Evolutionary conservation across 2,888 invertebrate species (phyloP).

Genomic region (Lepidocyrtinus sp.): DNA sequence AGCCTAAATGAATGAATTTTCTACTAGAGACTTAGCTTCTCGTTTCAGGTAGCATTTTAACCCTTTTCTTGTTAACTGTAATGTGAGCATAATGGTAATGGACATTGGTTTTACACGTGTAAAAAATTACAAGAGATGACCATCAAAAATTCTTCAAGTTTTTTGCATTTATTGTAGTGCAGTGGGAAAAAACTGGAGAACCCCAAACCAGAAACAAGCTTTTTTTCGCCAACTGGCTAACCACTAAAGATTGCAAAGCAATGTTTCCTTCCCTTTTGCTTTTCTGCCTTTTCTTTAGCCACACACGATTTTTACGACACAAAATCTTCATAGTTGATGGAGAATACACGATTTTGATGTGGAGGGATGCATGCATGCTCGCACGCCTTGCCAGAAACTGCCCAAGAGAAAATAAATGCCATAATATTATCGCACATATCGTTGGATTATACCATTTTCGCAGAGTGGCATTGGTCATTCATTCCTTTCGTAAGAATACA

Average conservation of each 20-base stretch:
- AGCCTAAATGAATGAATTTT: constrained; percentile 36
- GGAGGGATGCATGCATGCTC: too few species aligned
- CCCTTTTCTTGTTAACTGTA: background rate
- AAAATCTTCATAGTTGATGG: background rate
- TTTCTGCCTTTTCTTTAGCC: background rate
- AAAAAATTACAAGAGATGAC: background rate
- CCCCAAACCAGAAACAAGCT: background rate
- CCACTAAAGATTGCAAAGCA: background rate
- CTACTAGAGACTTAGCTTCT: constrained; percentile 12
- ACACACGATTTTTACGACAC: background rate
- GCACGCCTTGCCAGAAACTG: constrained; percentile 37
- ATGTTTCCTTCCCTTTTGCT: background rate
- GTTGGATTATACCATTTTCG: background rate
- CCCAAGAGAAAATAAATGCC: background rate
- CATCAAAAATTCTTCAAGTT: too few species aligned
- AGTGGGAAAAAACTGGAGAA: too few species aligned
- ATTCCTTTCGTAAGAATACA: background rate
- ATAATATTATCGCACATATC: background rate
- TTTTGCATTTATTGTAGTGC: too few species aligned
- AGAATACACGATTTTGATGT: background rate
- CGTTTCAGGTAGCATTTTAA: constrained; percentile 19
- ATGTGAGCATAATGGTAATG: background rate
- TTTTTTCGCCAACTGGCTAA: background rate
- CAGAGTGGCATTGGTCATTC: background rate
- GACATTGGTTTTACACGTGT: background rate